Evolutionary conservation across 1,140 invertebrate genomes (phyloP).

Genomic region (Diprion similis): DNA sequence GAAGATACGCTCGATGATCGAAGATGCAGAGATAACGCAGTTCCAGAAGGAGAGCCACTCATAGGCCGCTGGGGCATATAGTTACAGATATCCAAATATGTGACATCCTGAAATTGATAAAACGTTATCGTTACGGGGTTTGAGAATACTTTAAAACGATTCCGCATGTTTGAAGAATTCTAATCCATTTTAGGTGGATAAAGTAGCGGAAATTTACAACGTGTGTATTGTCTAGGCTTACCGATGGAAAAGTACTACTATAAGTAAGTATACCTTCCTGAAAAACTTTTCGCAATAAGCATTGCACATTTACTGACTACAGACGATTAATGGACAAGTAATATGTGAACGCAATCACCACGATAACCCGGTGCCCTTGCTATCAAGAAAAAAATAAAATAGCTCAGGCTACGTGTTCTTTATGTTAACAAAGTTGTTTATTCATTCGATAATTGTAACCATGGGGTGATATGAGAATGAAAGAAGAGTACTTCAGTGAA

Average conservation of each 20-base stretch:
- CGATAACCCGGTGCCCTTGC: constrained; percentile 51
- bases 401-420: constrained; percentile 25
- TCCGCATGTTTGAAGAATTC: neutral
- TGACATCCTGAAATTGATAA: constrained; percentile 50
- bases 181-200: neutral
- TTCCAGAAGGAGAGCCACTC: constrained; percentile 58
- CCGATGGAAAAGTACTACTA: too few species aligned
- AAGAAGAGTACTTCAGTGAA: neutral
- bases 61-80: constrained; percentile 61
- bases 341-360: constrained; percentile 1
- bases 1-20: constrained; percentile 55
- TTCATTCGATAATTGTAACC: constrained; percentile 54
- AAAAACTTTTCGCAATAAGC: neutral
- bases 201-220: neutral
- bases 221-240: neutral
- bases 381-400: constrained; percentile 36
- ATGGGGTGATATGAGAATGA: constrained; percentile 52
- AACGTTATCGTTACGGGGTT: too few species aligned
- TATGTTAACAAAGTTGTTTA: constrained; percentile 45
- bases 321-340: neutral
- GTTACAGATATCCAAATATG: constrained; percentile 58
- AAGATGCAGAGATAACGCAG: constrained; percentile 52
- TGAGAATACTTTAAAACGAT: too few species aligned
- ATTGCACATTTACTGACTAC: neutral
- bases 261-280: neutral